Evolutionary conservation across 2,113 vertebrate genomes (phyloP).

Genomic region (Brachypodius melanocephalos): DNA sequence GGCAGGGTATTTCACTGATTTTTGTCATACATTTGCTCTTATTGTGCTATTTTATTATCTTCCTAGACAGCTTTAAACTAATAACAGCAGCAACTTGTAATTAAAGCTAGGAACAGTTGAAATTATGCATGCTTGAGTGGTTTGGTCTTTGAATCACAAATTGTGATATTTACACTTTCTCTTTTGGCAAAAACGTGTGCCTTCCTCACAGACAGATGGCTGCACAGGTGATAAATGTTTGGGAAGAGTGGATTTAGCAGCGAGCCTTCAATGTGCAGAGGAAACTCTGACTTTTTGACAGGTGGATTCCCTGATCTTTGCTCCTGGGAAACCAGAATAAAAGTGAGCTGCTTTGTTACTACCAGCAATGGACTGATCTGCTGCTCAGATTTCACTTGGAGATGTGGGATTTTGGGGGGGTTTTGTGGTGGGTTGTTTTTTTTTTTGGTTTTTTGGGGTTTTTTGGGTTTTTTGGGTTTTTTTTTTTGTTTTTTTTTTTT

Average conservation of each 20-base stretch:
- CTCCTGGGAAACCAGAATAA: background rate
- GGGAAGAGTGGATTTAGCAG: background rate
- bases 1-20: background rate
- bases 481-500: no score
- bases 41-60: background rate
- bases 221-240: background rate
- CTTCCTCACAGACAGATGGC: background rate
- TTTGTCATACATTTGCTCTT: background rate
- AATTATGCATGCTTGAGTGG: background rate
- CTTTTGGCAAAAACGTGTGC: background rate
- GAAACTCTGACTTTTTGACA: background rate
- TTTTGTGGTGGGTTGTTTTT: no score
- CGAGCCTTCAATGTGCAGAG: background rate
- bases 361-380: background rate
- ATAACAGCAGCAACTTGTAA: background rate
- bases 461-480: no score
- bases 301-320: background rate
- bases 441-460: no score
- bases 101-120: background rate
- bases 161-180: background rate
- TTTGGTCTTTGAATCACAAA: background rate
- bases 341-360: background rate
- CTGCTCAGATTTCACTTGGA: background rate
- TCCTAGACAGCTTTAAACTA: background rate
- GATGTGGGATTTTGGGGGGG: no score